Conservation (phyloP, 2,888 invertebrate genomes). For the Eubasilissa splendida region DNA sequence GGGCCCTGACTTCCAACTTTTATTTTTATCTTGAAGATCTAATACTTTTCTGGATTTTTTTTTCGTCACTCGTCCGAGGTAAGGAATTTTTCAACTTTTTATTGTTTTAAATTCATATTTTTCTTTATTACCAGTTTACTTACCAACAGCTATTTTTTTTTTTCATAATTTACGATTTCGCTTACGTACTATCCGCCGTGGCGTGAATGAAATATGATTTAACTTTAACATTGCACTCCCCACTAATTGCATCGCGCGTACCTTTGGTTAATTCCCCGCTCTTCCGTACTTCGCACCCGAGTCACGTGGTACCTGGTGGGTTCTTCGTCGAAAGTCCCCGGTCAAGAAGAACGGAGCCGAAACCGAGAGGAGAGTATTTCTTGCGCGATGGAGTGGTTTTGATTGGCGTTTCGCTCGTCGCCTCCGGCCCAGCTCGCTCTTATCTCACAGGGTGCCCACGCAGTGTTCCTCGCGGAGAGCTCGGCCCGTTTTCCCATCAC, state of each 20-base stretch:
- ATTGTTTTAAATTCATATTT: no score
- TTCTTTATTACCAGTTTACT: no score
- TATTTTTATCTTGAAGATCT: no score
- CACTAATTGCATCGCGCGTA: neutral
- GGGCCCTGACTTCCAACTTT: no score
- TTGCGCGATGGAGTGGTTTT: neutral
- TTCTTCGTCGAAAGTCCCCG: neutral
- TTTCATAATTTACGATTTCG: neutral
- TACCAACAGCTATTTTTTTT: no score
- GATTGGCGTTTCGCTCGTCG: neutral
- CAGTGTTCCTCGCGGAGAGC: neutral
- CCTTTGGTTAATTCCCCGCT: neutral
- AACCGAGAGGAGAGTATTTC: neutral
- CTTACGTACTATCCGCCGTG: neutral
- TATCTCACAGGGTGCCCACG: slow-evolving; percentile 18
- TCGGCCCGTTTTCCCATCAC: neutral
- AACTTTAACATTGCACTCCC: neutral
- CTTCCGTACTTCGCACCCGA: neutral
- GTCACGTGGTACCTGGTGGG: neutral
- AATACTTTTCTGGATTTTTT: no score
- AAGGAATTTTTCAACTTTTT: no score
- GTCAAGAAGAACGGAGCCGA: neutral
- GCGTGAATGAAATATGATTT: slow-evolving; percentile 1
- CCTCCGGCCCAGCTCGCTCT: neutral
- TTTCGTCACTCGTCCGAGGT: no score